phyloP scores from a whole-genome alignment of 2,888 invertebrate genomes.

The Folsomia candida region DNA sequence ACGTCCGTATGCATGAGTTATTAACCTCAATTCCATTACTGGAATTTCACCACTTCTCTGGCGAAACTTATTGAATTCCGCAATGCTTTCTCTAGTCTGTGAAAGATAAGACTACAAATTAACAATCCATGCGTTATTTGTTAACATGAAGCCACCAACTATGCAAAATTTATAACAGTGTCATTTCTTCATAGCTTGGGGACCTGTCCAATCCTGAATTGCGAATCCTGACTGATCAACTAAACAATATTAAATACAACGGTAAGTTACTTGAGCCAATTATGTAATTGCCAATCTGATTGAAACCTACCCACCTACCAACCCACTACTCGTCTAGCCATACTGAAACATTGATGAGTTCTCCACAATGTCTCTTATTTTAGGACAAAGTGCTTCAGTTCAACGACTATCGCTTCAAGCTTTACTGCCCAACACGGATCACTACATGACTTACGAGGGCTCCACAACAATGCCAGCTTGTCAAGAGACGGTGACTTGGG shows the following conservation, averaged over 20 bases:
- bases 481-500: conserved; percentile 96
- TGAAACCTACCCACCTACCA: too few relatives aligned
- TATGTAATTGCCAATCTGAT: background rate
- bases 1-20: too few relatives aligned
- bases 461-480: conserved; percentile 96
- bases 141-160: conserved; percentile 1
- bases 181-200: conserved; percentile 66
- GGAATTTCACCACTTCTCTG: too few relatives aligned
- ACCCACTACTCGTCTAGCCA: too few relatives aligned
- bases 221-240: conserved; percentile 83
- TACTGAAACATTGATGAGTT: too few relatives aligned
- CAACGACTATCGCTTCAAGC: conserved; percentile 81
- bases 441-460: conserved; percentile 98
- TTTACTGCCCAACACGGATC: conserved; percentile 85
- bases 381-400: conserved; percentile 80
- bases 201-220: conserved; percentile 88
- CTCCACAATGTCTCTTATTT: conserved; percentile 45
- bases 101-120: too few relatives aligned
- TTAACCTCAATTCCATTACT: too few relatives aligned
- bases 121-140: too few relatives aligned
- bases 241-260: conserved; percentile 87
- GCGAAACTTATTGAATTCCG: too few relatives aligned
- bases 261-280: conserved; percentile 62
- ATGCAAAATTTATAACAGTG: too few relatives aligned
- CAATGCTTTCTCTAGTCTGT: too few relatives aligned